Evolutionary conservation across 2,797 vertebrate genomes (phyloP), one percentile per base, ranked within the genome.

Genomic region (Enteromius afrohamiltoni): DNA sequence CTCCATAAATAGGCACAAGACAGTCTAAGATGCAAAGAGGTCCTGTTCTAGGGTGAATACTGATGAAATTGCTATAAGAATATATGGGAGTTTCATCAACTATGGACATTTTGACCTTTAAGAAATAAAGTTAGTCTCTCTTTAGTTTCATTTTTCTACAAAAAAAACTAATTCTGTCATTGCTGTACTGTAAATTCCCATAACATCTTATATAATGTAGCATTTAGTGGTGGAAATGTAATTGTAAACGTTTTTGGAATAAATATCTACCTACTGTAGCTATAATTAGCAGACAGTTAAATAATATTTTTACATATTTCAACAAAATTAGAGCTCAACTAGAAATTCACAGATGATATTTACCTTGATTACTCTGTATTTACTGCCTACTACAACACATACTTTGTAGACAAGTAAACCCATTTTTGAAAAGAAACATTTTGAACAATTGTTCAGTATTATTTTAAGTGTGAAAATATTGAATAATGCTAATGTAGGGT

Each of bases 1-100:
- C 29, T 55, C 45, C 37, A 82, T 40, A 82, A 62, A 76, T 73
- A 77, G 73, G 8, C 64, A 80, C 76, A 80, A 51, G 65, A 60
- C 69, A 62, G 69, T 67, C 73, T 29, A 53, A 34, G 55, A 83
- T 55, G 55, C 31, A 51, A 49, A 67, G 1, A 16, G 51, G 40
- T 81, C 19, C 29, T 74, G 67, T 58, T 70, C 40, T 58, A 51
- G 37, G 13, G 40, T 29, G 37, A 55, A 62, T 31, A 68, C 21
- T 40, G 77, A 17, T 55, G n/a, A 9, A 21, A 23, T 16, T 7
- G 26, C 21, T 13, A 55, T 76, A 53, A 75, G 6, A 4, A 75
- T 29, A 21, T 17, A 65, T 21, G 23, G n/a, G 0, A 1, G 26
- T 64, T 78, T 78, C 58, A 64, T 42, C 16, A 64, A 47, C 58